Evolutionary conservation across 2,888 invertebrate species (phyloP).

Genomic region (Margaritifera margaritifera): DNA sequence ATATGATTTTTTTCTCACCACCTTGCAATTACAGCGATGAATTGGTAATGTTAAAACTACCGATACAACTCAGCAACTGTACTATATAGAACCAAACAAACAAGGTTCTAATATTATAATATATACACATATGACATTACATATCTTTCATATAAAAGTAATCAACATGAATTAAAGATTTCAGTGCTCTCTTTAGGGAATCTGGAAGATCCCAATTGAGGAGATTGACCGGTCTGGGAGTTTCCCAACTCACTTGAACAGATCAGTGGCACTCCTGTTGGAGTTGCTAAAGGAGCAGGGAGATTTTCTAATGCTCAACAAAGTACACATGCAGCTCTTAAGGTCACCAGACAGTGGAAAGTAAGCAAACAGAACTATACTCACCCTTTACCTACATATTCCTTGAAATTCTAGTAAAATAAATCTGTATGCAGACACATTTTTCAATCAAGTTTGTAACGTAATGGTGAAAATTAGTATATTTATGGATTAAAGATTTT

Average conservation of each 20-base stretch:
- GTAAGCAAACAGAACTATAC: constrained; percentile 75
- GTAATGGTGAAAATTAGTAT: too few relatives aligned
- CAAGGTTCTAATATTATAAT: background rate
- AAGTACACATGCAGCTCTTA: constrained; percentile 85
- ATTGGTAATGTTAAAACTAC: too few relatives aligned
- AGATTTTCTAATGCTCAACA: constrained; percentile 86
- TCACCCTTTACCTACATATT: background rate
- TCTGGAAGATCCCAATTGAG: constrained; percentile 91
- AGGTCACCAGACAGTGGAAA: constrained; percentile 90
- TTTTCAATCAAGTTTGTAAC: too few relatives aligned
- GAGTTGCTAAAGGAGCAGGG: constrained; percentile 85
- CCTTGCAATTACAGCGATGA: too few relatives aligned
- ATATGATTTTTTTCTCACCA: too few relatives aligned
- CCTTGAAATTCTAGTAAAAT: too few relatives aligned
- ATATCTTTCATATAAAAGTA: background rate
- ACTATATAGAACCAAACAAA: too few relatives aligned
- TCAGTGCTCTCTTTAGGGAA: constrained; percentile 78
- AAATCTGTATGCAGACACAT: too few relatives aligned
- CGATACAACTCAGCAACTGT: too few relatives aligned
- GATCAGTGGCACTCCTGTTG: constrained; percentile 86
- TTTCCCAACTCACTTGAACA: constrained; percentile 91
- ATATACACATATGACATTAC: background rate
- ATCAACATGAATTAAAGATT: too few relatives aligned
- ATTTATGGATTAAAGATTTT: too few relatives aligned
- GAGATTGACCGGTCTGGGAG: constrained; percentile 95